phyloP scores from a whole-genome alignment of 2,797 vertebrate genomes.

The Morelia viridis region DNA sequence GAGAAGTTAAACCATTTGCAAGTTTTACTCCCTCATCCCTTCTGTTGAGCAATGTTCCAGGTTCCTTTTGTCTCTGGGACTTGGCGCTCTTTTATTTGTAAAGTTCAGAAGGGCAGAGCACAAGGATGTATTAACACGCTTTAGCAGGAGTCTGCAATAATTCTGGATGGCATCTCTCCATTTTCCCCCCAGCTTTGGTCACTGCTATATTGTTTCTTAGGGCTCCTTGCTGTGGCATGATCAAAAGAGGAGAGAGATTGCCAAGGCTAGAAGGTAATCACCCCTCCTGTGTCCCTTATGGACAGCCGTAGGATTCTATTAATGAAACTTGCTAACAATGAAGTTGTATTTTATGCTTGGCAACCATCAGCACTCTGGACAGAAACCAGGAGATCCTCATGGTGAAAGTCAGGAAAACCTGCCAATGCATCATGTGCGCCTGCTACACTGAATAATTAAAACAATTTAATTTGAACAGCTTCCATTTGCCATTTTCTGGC shows the following conservation, averaged over 20 bases:
- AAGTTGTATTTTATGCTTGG: conserved; percentile 20
- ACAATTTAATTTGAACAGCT: conserved; percentile 13
- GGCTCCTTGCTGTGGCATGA: neutral
- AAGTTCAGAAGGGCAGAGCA: conserved; percentile 11
- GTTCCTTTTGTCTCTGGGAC: neutral
- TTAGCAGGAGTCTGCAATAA: neutral
- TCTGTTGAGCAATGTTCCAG: neutral
- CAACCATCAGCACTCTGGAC: neutral
- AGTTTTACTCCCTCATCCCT: neutral
- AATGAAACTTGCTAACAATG: conserved; percentile 2
- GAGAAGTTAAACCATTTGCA: neutral
- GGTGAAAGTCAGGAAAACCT: conserved; percentile 7
- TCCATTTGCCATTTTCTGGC: neutral
- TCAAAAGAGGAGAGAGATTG: neutral
- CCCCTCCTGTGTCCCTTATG: neutral
- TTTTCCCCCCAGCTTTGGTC: neutral
- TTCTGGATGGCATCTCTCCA: neutral
- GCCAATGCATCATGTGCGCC: conserved; percentile 2
- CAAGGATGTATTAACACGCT: neutral
- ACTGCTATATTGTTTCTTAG: neutral
- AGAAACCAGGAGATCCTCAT: neutral
- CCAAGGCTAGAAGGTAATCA: conserved; percentile 7
- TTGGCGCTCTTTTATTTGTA: neutral
- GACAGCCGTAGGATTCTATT: neutral
- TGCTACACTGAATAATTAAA: conserved; percentile 39